phyloP scores from a whole-genome alignment of 1,140 invertebrate genomes.

The Drosophila bocki region DNA sequence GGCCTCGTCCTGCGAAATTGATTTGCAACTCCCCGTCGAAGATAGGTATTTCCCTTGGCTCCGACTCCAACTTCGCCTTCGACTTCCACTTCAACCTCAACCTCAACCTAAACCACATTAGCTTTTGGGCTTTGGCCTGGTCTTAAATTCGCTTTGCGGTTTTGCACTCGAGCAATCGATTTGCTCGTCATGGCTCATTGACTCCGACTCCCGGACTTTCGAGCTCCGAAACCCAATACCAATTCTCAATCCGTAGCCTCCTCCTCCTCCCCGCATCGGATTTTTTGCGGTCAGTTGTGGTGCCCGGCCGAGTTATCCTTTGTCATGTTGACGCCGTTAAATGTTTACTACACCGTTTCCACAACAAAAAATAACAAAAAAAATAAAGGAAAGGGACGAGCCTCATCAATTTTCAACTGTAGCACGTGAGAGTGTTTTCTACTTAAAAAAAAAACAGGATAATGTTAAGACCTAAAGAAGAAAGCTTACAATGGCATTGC shows the following conservation, averaged over 20 bases:
- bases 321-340: slow-evolving; percentile 69
- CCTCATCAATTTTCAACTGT: slow-evolving; percentile 62
- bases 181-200: slow-evolving; percentile 77
- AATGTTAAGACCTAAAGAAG: background rate
- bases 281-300: slow-evolving; percentile 32
- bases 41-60: background rate
- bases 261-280: background rate
- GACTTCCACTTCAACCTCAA: background rate
- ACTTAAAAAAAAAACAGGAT: background rate
- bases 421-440: slow-evolving; percentile 39
- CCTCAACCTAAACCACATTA: slow-evolving; percentile 35
- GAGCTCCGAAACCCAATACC: background rate
- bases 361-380: background rate
- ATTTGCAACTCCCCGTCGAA: slow-evolving; percentile 52
- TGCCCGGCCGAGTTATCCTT: slow-evolving; percentile 34
- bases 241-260: background rate
- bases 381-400: background rate
- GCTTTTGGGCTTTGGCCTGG: slow-evolving; percentile 41
- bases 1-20: slow-evolving; percentile 65
- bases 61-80: background rate
- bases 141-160: slow-evolving; percentile 62
- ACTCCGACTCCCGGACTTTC: slow-evolving; percentile 20
- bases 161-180: slow-evolving; percentile 74
- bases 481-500: background rate
- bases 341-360: slow-evolving; percentile 55